Conservation (phyloP, 2,888 invertebrate species). For the Liodrosophila aerea region DNA sequence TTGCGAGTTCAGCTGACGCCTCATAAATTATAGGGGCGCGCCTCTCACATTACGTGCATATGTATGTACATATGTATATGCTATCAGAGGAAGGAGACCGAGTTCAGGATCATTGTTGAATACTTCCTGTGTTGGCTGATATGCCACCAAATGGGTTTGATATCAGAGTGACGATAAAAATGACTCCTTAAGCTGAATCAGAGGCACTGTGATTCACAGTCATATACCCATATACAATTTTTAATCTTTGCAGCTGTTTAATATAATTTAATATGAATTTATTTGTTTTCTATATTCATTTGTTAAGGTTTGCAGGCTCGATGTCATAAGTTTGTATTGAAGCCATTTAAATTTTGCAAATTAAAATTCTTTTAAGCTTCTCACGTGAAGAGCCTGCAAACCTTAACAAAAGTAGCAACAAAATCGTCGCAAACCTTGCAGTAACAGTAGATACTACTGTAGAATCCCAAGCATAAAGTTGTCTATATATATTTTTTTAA, state of each 20-base stretch:
- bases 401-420: too few species aligned
- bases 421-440: too few species aligned
- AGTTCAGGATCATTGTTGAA: conserved; percentile 24
- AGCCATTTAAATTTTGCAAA: too few species aligned
- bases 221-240: too few species aligned
- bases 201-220: conserved; percentile 20
- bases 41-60: conserved; percentile 23
- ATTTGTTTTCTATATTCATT: too few species aligned
- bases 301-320: too few species aligned
- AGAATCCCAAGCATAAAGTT: too few species aligned
- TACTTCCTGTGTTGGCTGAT: conserved; percentile 42
- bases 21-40: conserved; percentile 46
- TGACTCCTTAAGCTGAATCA: conserved; percentile 44
- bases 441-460: too few species aligned
- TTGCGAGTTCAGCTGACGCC: conserved; percentile 13
- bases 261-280: background rate
- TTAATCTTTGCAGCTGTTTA: conserved; percentile 1
- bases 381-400: too few species aligned
- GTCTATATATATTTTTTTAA: too few species aligned
- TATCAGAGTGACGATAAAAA: conserved; percentile 26
- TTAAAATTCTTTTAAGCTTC: too few species aligned
- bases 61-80: too few species aligned
- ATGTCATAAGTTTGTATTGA: background rate
- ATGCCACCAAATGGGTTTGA: conserved; percentile 21
- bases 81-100: conserved; percentile 32